Conservation (phyloP, 2,113 vertebrate species). For the Myiagra hebetior region DNA sequence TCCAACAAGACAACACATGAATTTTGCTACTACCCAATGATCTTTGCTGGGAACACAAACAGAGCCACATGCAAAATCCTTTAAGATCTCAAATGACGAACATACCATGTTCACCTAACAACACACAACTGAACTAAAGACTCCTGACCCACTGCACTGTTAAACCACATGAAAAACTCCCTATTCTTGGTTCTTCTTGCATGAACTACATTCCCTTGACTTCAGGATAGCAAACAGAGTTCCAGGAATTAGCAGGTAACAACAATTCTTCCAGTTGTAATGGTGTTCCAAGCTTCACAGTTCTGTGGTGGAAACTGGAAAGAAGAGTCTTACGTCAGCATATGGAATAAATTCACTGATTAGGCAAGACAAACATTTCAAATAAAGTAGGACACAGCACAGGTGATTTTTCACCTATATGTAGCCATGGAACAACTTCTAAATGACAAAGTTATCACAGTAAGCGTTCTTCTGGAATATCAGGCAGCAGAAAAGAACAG, state of each 20-base stretch:
- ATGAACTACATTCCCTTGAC: neutral
- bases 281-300: neutral
- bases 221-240: neutral
- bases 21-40: neutral
- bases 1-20: neutral
- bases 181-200: neutral
- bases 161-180: neutral
- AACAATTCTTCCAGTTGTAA: neutral
- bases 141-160: neutral
- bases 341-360: neutral
- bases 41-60: neutral
- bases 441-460: neutral
- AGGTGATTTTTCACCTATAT: neutral
- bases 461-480: neutral
- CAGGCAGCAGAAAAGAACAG: neutral
- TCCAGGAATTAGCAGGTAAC: neutral
- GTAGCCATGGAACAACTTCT: neutral
- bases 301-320: neutral
- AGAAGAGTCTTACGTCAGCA: neutral
- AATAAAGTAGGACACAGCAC: neutral
- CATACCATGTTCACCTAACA: neutral
- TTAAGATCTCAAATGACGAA: neutral
- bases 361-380: neutral
- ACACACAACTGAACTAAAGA: neutral
- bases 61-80: neutral